Percentiles rank a stretch among this genome's conserved stretches.
Evolutionary conservation across 2,113 vertebrate species (phyloP).

Genomic region (Bucco capensis): DNA sequence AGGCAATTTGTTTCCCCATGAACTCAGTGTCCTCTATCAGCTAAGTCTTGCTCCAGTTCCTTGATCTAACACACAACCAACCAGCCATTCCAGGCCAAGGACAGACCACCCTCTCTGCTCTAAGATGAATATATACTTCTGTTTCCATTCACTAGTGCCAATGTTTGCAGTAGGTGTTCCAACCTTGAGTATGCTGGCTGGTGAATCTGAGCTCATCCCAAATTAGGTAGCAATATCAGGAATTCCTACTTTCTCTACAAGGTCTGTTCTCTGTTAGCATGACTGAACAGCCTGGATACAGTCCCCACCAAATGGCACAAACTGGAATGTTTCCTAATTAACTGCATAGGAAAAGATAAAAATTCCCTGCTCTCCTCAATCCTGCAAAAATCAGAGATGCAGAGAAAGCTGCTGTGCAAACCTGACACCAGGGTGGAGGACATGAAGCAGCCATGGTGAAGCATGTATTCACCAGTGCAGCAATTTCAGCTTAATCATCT

Average conservation of each 20-base stretch:
- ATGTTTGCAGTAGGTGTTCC: neutral
- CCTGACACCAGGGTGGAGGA: neutral
- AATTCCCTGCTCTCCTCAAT: neutral
- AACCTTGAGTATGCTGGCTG: neutral
- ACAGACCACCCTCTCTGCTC: neutral
- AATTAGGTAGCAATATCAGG: neutral
- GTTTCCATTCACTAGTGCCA: neutral
- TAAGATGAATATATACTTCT: neutral
- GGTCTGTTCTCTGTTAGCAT: neutral
- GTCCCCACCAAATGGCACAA: neutral
- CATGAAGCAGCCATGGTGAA: neutral
- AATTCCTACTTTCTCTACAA: neutral
- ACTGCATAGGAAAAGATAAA: neutral
- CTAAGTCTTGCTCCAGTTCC: neutral
- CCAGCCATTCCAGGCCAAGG: neutral
- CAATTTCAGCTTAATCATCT: neutral
- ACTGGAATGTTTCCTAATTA: constrained; percentile 23
- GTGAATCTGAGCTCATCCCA: neutral
- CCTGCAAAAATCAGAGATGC: neutral
- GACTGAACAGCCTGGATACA: neutral
- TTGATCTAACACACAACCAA: neutral
- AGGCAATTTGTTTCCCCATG: neutral
- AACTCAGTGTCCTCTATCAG: neutral
- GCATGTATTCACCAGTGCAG: accelerated
- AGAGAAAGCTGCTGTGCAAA: neutral